Evolutionary conservation across 1,140 invertebrate species (phyloP), one percentile per base, ranked within the genome.

Genomic region (Microplitis mediator): DNA sequence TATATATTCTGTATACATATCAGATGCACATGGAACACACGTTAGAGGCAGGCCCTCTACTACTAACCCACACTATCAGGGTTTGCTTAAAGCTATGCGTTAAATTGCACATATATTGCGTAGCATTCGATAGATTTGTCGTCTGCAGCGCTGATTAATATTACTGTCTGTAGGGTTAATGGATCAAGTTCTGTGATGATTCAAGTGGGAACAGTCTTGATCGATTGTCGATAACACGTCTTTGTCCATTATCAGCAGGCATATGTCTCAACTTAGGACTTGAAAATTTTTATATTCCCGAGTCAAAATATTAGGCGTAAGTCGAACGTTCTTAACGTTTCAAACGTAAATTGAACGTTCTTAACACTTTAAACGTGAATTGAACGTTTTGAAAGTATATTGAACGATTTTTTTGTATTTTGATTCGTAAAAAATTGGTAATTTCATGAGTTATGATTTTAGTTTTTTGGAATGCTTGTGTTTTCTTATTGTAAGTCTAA

Each of bases 71-170:
- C 51, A 8, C 56, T 16, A 36, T 39, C 9, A 45, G 4, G 45
- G 16, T 45, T 56, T 32, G 52, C 51, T 69, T 58, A 39, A 32
- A 64, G 60, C 60, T 34, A 52, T 56, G 60, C 32, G 52, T 45
- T 67, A 71, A 73, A 73, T 76, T 73, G 69, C 65, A 69, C 64
- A 64, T 54, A 31, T 45, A 68, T 65, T n/a, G 45, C n/a, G 11
- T 56, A 51, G 65, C 39, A 68, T 79, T 69, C 80, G 80, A 79
- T 78, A 79, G 79, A 82, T 82, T 82, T 80, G 80, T 81, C 79
- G 76, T 78, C 77, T 76, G 76, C 76, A 81, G 75, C 69, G 69
- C 77, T 80, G 79, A 82, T 82, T 80, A 78, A 73, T 75, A 54
- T 75, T 60, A 32, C 69, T 70, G 31, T 56, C 64, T 70, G 9